phyloP scores from a whole-genome alignment of 2,113 vertebrate species.

The Heteronetta atricapilla region DNA sequence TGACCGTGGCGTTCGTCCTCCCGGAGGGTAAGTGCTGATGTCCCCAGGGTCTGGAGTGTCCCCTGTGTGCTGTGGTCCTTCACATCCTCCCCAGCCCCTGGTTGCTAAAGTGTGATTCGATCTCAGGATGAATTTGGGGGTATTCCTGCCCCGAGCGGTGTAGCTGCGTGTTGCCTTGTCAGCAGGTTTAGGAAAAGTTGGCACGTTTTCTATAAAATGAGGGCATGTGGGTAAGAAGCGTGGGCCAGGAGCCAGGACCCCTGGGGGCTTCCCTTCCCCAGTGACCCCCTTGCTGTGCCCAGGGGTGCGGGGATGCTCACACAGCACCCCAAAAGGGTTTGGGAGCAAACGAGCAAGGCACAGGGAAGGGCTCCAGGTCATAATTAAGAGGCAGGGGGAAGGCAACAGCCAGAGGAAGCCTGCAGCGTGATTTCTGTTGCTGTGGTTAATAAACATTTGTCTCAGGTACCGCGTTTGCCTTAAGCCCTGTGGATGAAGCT shows the following conservation, averaged over 20 bases:
- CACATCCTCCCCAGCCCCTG: rapidly evolving
- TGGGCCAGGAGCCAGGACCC: background rate
- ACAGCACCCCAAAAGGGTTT: rapidly evolving
- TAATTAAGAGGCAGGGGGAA: background rate
- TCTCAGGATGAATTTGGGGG: background rate
- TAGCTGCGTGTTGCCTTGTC: rapidly evolving
- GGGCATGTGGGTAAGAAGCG: rapidly evolving
- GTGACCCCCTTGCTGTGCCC: rapidly evolving
- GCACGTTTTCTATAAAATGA: rapidly evolving
- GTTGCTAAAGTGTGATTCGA: background rate
- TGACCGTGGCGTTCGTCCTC: conserved; percentile 7
- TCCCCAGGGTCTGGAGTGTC: rapidly evolving
- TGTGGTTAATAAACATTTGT: background rate
- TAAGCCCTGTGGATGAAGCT: background rate
- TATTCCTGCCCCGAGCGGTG: rapidly evolving
- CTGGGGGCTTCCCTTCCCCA: background rate
- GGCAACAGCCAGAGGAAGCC: background rate
- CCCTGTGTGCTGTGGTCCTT: rapidly evolving
- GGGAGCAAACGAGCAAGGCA: rapidly evolving
- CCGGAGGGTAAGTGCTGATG: conserved; percentile 51
- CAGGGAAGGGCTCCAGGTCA: rapidly evolving
- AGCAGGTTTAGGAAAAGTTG: background rate
- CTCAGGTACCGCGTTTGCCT: background rate
- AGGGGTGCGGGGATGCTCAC: background rate
- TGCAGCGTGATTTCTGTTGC: background rate